Evolutionary conservation across 2,797 vertebrate species (phyloP).

Genomic region (Chelon labrosus): DNA sequence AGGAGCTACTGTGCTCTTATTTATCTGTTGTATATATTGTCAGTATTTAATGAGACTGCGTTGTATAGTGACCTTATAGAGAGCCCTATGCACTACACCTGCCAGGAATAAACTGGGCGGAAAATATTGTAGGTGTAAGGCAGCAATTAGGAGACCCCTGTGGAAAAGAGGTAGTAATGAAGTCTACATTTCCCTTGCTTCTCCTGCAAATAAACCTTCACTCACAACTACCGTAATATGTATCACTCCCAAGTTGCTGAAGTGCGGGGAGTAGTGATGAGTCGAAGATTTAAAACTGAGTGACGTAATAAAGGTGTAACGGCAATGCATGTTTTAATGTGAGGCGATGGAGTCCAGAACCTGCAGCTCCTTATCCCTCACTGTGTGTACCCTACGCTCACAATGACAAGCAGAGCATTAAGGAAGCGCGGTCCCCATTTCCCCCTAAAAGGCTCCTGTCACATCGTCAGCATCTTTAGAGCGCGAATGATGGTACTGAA

Average conservation of each 20-base stretch:
- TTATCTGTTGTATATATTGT: constrained; percentile 27
- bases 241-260: constrained; percentile 26
- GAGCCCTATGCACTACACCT: constrained; percentile 37
- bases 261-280: not conserved
- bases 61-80: constrained; percentile 42
- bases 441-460: constrained; percentile 7
- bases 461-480: constrained; percentile 34
- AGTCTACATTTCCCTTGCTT: constrained; percentile 73
- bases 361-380: not conserved
- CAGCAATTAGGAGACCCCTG: constrained; percentile 75
- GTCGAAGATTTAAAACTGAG: constrained; percentile 3
- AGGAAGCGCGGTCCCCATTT: constrained; percentile 4
- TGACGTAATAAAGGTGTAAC: constrained; percentile 7
- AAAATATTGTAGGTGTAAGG: constrained; percentile 76
- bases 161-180: constrained; percentile 72
- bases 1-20: constrained; percentile 5
- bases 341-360: not conserved
- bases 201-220: constrained; percentile 72
- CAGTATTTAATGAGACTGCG: constrained; percentile 51
- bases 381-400: not conserved
- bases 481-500: constrained; percentile 36
- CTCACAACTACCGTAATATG: constrained; percentile 43
- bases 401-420: not conserved
- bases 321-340: constrained; percentile 9
- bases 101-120: constrained; percentile 72